These are phyloP conservation scores for Hypsibius dujardini DNA, from an alignment of 1,140 invertebrate genomes.

Conservation along the genomic window DNA sequence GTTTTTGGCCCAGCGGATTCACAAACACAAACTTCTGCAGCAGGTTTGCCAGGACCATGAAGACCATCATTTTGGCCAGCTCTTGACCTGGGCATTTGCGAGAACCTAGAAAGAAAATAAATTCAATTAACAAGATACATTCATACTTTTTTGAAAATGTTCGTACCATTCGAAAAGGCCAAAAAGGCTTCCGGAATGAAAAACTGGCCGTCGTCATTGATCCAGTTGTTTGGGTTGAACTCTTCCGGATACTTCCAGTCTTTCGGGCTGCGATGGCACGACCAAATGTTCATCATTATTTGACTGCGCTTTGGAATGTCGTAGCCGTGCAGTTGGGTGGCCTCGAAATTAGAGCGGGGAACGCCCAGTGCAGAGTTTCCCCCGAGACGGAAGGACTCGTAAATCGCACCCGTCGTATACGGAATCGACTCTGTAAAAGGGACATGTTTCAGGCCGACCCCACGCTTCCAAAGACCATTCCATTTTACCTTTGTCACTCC, in stretches of 20 bases:
- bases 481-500: constrained; percentile 1
- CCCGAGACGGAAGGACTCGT: neutral
- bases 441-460: neutral
- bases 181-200: neutral
- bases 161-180: neutral
- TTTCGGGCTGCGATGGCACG: constrained; percentile 45
- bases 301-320: constrained; percentile 37
- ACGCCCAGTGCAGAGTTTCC: neutral
- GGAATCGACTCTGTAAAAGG: neutral
- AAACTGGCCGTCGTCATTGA: neutral
- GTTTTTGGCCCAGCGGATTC: neutral
- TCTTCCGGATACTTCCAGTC: constrained; percentile 23
- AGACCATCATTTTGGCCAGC: neutral
- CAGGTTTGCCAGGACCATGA: neutral
- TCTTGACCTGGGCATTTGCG: neutral
- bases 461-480: neutral
- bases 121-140: neutral
- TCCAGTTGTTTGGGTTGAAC: neutral
- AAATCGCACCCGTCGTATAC: neutral
- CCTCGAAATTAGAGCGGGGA: neutral
- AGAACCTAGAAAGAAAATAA: neutral
- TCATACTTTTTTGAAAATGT: neutral
- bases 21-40: neutral
- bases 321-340: constrained; percentile 26
- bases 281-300: constrained; percentile 47